A percentile compares a stretch with the other conserved stretches of the same genome.
These are phyloP conservation scores for Distichodus sexfasciatus DNA, from an alignment of 2,797 vertebrate genomes.

Conservation along the genomic window DNA sequence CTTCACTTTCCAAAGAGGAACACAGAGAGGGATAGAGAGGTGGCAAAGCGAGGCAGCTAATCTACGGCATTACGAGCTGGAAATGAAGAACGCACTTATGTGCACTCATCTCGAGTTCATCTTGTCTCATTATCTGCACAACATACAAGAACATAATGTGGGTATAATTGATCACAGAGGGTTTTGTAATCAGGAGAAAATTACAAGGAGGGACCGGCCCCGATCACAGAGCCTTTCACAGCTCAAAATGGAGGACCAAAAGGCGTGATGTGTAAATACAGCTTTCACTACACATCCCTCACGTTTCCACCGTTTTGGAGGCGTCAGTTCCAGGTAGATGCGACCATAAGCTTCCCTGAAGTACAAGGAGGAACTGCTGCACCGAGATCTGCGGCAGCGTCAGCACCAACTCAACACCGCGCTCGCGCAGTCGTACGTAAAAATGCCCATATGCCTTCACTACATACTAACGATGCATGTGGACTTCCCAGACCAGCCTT, in stretches of 20 bases:
- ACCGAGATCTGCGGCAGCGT: too few relatives aligned
- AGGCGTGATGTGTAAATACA: background rate
- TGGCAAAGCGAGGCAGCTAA: background rate
- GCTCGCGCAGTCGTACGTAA: too few relatives aligned
- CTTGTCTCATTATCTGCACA: conserved; percentile 6
- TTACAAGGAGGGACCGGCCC: background rate
- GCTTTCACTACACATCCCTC: too few relatives aligned
- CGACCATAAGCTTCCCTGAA: too few relatives aligned
- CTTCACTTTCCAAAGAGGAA: background rate
- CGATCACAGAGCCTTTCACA: background rate
- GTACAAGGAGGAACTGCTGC: too few relatives aligned
- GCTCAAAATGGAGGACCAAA: background rate
- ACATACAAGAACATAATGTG: conserved; percentile 16
- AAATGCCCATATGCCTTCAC: too few relatives aligned
- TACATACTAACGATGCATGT: too few relatives aligned
- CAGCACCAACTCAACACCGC: too few relatives aligned
- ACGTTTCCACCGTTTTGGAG: too few relatives aligned
- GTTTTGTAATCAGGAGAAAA: conserved; percentile 11
- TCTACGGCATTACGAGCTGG: background rate
- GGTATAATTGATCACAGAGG: conserved; percentile 9
- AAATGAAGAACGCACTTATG: conserved; percentile 11
- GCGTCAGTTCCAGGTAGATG: too few relatives aligned
- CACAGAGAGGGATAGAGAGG: background rate
- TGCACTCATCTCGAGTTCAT: conserved; percentile 1
- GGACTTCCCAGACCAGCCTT: too few relatives aligned